Evolutionary conservation across 2,888 invertebrate species (phyloP), one percentile per base, ranked within the genome.

Genomic region (Troilus luridus): DNA sequence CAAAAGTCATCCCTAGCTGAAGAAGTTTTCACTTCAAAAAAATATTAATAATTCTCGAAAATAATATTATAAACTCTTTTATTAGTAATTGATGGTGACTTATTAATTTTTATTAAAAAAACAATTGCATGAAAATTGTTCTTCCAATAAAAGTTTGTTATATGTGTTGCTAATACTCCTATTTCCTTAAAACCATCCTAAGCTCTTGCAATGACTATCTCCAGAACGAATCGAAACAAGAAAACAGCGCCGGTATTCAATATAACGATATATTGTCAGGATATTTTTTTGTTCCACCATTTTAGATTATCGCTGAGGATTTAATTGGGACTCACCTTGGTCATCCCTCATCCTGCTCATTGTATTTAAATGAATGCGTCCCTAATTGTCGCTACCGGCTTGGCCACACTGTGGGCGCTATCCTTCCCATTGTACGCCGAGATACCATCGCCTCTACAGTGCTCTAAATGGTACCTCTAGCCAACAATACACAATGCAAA

Each of bases 281-380:
- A n/a, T 64, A 11, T 12, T 17, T 41, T 19, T 41, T 17, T 27
- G 27, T 9, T 11, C 24, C 14, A 14, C 72, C 19, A 19, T 77
- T 77, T 77, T 41, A 77, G 72, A 77, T 41, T 41, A 77, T 77
- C 41, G 1, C 41, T 19, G 41, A 77, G 11, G 85, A 54, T 54
- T 85, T 85, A 85, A 85, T 85, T 85, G 85, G 85, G 17, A 85
- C 11, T 0, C n/a, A 12, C 56, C 11, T 56, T 56, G 11, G 54
- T 21, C n/a, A 85, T 85, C n/a, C 56, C n/a, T 85, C 85, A 85
- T 85, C 85, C 85, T n/a, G 56, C 85, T 85, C 85, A 85, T 85
- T 85, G 85, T 85, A 85, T 85, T 85, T 85, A 85, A 85, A 85
- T 85, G 85, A 0, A 54, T 17, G 11, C 14, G 54, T 8, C 21